Conservation (phyloP, 2,888 invertebrate genomes). For the Resseliella maxima region DNA sequence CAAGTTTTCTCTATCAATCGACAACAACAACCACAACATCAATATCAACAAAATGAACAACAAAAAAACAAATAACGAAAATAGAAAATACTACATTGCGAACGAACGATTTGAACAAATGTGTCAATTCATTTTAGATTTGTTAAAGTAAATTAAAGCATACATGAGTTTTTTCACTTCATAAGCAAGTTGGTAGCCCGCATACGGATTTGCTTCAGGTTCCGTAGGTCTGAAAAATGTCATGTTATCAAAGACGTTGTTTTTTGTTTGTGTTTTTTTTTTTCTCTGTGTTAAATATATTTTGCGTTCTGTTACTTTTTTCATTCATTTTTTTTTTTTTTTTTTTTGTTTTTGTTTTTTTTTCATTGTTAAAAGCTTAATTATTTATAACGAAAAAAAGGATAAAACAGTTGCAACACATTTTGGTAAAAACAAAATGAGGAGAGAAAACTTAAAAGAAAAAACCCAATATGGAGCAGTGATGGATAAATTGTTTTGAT, state of each 20-base stretch:
- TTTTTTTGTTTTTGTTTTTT: constrained; percentile 53
- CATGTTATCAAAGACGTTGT: constrained; percentile 39
- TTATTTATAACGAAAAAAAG: constrained; percentile 7
- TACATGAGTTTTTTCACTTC: constrained; percentile 99
- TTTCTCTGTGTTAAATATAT: too few relatives aligned
- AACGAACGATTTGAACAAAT: constrained; percentile 38
- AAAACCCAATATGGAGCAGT: too few relatives aligned
- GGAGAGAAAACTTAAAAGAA: not conserved
- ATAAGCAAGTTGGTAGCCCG: constrained; percentile 99
- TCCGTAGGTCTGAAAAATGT: constrained; percentile 85
- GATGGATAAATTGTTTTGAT: too few relatives aligned
- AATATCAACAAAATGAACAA: too few relatives aligned
- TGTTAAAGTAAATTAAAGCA: constrained; percentile 69
- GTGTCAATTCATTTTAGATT: constrained; percentile 36
- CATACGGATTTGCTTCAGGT: constrained; percentile 92
- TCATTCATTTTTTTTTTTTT: constrained; percentile 5
- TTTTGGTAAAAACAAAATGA: not conserved
- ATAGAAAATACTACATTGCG: not conserved
- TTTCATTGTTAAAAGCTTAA: constrained; percentile 56
- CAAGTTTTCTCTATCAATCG: too few relatives aligned
- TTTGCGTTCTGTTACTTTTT: not conserved
- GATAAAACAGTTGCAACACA: constrained; percentile 27
- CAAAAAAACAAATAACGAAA: not conserved
- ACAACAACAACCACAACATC: too few relatives aligned
- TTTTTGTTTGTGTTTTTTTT: constrained; percentile 56